A percentile compares a stretch with the other conserved stretches of the same genome.
Evolutionary conservation across 2,888 invertebrate genomes (phyloP).

Genomic region (Acleris emargana): DNA sequence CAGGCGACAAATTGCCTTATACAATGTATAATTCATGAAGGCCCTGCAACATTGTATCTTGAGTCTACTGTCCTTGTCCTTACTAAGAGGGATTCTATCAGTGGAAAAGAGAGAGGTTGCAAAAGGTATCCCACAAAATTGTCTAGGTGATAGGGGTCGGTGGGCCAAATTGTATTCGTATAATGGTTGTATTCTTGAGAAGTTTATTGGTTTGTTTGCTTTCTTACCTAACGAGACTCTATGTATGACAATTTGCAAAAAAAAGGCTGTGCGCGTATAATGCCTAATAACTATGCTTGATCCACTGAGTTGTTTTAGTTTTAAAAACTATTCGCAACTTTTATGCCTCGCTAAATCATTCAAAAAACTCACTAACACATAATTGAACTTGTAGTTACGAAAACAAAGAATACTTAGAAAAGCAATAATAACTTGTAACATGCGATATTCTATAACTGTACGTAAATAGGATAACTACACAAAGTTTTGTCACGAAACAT

Average conservation of each 20-base stretch:
- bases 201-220: slow-evolving; percentile 29
- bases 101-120: slow-evolving; percentile 2
- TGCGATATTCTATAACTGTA: slow-evolving; percentile 9
- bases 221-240: slow-evolving; percentile 7
- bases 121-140: slow-evolving; percentile 14
- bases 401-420: slow-evolving; percentile 3
- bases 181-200: slow-evolving; percentile 22
- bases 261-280: too few relatives aligned
- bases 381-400: too few relatives aligned
- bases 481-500: slow-evolving; percentile 25
- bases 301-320: too few relatives aligned
- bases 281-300: too few relatives aligned
- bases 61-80: slow-evolving; percentile 8
- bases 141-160: slow-evolving; percentile 63
- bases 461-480: slow-evolving; percentile 12
- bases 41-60: slow-evolving; percentile 39
- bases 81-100: too few relatives aligned
- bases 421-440: too few relatives aligned
- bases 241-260: not conserved
- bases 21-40: slow-evolving; percentile 68
- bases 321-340: too few relatives aligned
- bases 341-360: too few relatives aligned
- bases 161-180: slow-evolving; percentile 60
- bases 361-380: too few relatives aligned
- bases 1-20: slow-evolving; percentile 63